Evolutionary conservation across 2,888 invertebrate species (phyloP).

Genomic region (Drosophila aldrichi): DNA sequence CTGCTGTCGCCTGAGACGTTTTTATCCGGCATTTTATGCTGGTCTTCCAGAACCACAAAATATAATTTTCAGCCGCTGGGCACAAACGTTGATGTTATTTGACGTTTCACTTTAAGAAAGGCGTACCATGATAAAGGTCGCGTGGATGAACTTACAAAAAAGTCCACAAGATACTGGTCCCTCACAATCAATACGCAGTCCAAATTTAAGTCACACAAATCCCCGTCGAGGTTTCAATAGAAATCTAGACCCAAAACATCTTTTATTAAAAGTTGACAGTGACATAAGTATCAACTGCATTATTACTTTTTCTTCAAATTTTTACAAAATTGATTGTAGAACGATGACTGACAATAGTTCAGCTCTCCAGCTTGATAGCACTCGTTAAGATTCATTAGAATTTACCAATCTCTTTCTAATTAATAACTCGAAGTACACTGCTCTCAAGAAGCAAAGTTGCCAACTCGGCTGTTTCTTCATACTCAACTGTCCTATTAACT

Average conservation of each 20-base stretch:
- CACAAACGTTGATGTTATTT: constrained; percentile 54
- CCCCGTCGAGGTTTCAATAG: background rate
- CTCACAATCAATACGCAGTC: constrained; percentile 18
- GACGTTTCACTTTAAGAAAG: constrained; percentile 20
- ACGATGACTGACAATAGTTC: constrained; percentile 31
- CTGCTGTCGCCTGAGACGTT: background rate
- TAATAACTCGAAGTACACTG: background rate
- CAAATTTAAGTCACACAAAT: background rate
- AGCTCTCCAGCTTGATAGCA: background rate
- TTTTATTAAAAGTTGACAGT: constrained; percentile 61
- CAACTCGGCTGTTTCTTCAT: too few species aligned
- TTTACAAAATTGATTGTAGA: constrained; percentile 15
- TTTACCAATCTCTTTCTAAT: background rate
- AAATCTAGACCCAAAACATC: constrained; percentile 16
- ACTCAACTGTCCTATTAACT: background rate
- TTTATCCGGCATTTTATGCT: constrained; percentile 12
- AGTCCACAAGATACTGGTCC: constrained; percentile 28
- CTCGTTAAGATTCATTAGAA: background rate
- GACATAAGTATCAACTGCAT: background rate
- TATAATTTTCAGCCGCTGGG: constrained; percentile 36
- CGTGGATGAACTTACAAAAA: constrained; percentile 7
- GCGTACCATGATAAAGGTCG: constrained; percentile 44
- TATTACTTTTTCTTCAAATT: constrained; percentile 11
- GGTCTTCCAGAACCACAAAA: constrained; percentile 25
- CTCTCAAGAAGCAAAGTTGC: too few species aligned